phyloP scores from a whole-genome alignment of 2,797 vertebrate genomes.

The Loriculus beryllinus region DNA sequence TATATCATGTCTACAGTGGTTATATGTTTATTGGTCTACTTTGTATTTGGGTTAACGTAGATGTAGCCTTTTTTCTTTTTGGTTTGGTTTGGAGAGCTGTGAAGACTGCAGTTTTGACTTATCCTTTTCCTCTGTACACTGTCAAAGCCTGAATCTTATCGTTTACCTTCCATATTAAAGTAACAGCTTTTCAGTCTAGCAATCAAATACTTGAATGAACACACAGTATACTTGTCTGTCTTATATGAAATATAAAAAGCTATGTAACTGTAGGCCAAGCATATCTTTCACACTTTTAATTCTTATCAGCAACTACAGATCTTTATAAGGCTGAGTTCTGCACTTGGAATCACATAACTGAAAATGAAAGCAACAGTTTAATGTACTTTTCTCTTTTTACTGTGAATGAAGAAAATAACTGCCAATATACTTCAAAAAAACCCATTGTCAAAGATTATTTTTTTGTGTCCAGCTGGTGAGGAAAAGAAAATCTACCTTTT shows the following conservation, averaged over 20 bases:
- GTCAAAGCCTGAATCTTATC: neutral
- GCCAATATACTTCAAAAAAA: neutral
- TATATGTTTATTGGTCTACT: neutral
- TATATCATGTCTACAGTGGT: neutral
- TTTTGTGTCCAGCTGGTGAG: neutral
- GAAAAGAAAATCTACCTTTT: neutral
- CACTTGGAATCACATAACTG: neutral
- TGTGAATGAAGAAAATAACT: neutral
- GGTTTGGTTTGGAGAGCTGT: neutral
- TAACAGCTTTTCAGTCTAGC: neutral
- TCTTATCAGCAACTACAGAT: neutral
- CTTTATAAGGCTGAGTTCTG: neutral
- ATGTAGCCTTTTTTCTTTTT: neutral
- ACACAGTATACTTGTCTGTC: neutral
- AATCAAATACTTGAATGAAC: slow-evolving; percentile 1
- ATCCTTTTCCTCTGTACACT: neutral
- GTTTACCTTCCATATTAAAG: neutral
- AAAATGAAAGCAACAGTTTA: neutral
- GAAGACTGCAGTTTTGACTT: neutral
- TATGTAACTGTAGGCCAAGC: neutral
- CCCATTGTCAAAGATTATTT: neutral
- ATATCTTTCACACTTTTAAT: neutral
- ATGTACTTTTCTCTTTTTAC: neutral
- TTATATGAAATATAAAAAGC: neutral
- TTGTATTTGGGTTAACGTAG: neutral